These are phyloP conservation scores for Chrysochloris asiatica DNA, from an alignment of 2,113 vertebrate genomes.

Conservation along the genomic window DNA sequence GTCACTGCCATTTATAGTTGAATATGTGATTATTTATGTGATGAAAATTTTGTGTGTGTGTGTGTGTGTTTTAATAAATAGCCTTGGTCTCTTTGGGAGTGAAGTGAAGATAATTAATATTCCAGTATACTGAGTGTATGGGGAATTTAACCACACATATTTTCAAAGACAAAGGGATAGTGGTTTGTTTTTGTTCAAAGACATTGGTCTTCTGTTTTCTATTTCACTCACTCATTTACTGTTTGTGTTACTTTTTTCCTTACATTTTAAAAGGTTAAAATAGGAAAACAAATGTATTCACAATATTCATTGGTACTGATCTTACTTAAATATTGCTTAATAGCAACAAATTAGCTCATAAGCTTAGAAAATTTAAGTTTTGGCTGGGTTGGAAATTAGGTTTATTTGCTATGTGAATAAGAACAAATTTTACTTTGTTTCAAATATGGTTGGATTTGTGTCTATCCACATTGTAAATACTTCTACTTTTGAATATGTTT, in stretches of 20 bases:
- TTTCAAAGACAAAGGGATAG: neutral
- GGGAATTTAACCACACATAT: neutral
- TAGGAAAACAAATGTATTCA: constrained; percentile 13
- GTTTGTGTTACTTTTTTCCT: constrained; percentile 1
- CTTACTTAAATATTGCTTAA: constrained; percentile 36
- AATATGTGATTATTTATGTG: constrained; percentile 8
- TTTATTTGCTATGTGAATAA: constrained; percentile 25
- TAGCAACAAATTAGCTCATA: constrained; percentile 7
- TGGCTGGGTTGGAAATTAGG: constrained; percentile 19
- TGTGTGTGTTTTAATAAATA: neutral
- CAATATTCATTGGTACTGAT: constrained; percentile 5
- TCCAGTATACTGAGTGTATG: neutral
- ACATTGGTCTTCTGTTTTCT: constrained; percentile 33
- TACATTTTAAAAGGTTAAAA: neutral
- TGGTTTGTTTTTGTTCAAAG: neutral
- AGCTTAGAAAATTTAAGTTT: constrained; percentile 3
- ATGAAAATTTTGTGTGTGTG: neutral
- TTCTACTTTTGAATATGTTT: constrained; percentile 36
- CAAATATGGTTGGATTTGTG: constrained; percentile 21
- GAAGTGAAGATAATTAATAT: neutral
- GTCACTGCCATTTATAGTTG: neutral
- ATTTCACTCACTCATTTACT: constrained; percentile 24
- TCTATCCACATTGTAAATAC: neutral
- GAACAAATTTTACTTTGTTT: constrained; percentile 2
- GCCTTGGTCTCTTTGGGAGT: neutral